Evolutionary conservation across 2,113 vertebrate genomes (phyloP), one percentile per base, ranked within the genome.

Genomic region (Paradoxurus hermaphroditus): DNA sequence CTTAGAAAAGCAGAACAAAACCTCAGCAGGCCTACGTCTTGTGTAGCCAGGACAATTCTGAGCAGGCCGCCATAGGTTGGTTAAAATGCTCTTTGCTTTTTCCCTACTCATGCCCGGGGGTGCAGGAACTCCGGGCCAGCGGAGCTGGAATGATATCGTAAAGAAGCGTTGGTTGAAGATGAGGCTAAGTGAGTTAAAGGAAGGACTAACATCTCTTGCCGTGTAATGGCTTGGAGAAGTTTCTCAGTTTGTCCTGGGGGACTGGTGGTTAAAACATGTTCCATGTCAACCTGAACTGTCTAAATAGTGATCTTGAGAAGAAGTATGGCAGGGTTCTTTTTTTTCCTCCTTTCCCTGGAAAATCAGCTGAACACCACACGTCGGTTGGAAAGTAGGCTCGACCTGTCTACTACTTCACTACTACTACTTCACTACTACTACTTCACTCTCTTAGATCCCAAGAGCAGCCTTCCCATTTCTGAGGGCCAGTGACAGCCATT

Each of bases 1-100:
- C 39, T 78, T 92, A 91, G 94, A 73, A 92, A 94, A 95, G 93
- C 44, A 79, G 96, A 94, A 96, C 93, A 97, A 93, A 97, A 91
- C 73, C 95, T 93, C 91, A 96, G 97, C 95, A 95, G 92, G 87
- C 92, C 63, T 23, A 9, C 34, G 5, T 81, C 70, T 79, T 41
- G 27, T 34, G 19, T 65, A 93, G 84, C 75, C 65, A 65, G 65
- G 77, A 72, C 46, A 25, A 1, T 82, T 78, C 68, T 81, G 36
- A 91, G 53, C 59, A 85, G 53, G 31, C 29, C 19, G 95, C 87
- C 90, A 59, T 53, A 91, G 67, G 73, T 88, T 93, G 67, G 85
- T 63, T 29, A 14, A 79, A 92, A 49, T 10, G 39, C 62, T 10
- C 0, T 79, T 93, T 67, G 67, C 68, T 63, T n/a, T 91, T 91